A percentile compares a stretch with the other conserved stretches of the same genome.
phyloP scores from a whole-genome alignment of 2,888 invertebrate species.

The Allygus modestus region DNA sequence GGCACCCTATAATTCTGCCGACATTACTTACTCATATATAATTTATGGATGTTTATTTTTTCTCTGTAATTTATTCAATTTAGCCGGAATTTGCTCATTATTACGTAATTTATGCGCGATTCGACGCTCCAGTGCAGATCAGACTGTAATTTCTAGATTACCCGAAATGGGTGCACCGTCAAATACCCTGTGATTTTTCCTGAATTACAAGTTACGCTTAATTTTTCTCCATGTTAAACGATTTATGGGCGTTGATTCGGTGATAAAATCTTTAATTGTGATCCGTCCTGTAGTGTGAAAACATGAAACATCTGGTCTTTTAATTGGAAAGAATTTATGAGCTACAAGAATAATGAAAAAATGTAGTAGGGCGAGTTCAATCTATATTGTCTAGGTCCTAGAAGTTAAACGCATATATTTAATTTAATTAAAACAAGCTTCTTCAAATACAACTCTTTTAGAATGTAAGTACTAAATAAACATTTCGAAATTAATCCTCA shows the following conservation, averaged over 20 bases:
- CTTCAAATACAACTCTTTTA: no score
- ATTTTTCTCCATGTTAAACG: conserved; percentile 32
- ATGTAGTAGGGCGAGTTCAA: no score
- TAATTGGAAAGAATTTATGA: neutral
- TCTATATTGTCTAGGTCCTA: no score
- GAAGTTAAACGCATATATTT: no score
- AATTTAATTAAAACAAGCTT: no score
- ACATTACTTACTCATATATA: conserved; percentile 16
- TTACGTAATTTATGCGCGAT: conserved; percentile 50
- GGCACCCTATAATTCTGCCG: conserved; percentile 41
- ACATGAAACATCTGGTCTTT: neutral
- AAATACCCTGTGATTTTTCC: conserved; percentile 42
- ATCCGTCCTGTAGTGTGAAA: neutral
- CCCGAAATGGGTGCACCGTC: conserved; percentile 22
- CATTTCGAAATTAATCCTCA: no score
- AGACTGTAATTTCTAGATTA: conserved; percentile 34
- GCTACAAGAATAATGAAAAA: neutral
- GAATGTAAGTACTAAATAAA: no score
- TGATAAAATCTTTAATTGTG: conserved; percentile 44
- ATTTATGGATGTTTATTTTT: conserved; percentile 37
- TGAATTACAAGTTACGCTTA: conserved; percentile 44
- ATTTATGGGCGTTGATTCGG: conserved; percentile 4
- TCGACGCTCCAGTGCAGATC: conserved; percentile 8
- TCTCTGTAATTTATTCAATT: conserved; percentile 40
- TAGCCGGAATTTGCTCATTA: conserved; percentile 44